phyloP scores from a whole-genome alignment of 1,140 invertebrate genomes.

The Bombus turneri region DNA sequence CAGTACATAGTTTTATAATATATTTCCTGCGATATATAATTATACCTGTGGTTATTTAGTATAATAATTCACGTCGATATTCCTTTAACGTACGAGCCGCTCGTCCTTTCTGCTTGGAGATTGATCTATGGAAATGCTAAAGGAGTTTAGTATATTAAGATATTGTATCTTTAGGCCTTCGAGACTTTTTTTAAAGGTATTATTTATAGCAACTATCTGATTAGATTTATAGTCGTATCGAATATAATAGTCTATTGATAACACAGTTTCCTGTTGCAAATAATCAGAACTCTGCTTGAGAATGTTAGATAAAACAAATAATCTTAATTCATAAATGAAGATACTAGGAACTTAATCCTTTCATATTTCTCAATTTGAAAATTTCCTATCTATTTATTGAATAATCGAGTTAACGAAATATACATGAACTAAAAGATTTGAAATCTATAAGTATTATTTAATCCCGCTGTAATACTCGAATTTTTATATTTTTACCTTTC shows the following conservation, averaged over 20 bases:
- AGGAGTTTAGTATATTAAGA: neutral
- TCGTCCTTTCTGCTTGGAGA: neutral
- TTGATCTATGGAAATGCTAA: constrained; percentile 31
- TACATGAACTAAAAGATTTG: too few relatives aligned
- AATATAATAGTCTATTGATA: constrained; percentile 1
- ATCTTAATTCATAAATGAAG: neutral
- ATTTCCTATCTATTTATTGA: neutral
- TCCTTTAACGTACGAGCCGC: neutral
- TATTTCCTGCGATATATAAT: constrained; percentile 18
- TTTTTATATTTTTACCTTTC: too few relatives aligned
- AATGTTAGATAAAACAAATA: neutral
- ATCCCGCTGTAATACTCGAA: too few relatives aligned
- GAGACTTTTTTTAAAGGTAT: neutral
- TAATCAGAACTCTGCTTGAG: neutral
- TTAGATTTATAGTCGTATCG: neutral
- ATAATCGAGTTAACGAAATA: neutral
- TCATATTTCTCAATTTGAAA: neutral
- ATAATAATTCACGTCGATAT: neutral
- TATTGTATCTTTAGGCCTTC: constrained; percentile 16
- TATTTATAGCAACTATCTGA: constrained; percentile 16
- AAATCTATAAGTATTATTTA: too few relatives aligned
- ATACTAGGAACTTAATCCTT: neutral
- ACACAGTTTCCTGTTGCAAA: neutral
- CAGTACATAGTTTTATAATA: neutral
- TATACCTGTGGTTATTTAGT: constrained; percentile 8